phyloP scores from a whole-genome alignment of 2,113 vertebrate genomes.

The Lepus europaeus region DNA sequence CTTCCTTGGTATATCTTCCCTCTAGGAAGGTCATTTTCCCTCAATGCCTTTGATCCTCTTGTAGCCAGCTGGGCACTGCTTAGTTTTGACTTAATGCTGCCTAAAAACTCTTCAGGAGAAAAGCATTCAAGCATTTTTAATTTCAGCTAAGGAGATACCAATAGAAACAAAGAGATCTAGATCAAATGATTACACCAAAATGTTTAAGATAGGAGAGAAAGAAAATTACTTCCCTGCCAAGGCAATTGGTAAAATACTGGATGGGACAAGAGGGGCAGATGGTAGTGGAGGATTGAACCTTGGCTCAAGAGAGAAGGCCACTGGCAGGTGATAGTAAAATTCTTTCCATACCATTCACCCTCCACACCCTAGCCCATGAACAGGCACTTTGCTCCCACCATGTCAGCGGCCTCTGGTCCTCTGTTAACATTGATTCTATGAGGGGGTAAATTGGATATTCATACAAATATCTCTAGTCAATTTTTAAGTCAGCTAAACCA shows the following conservation, averaged over 20 bases:
- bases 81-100: not conserved
- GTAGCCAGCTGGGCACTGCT: not conserved
- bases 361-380: not conserved
- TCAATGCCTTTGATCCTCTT: not conserved
- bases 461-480: not conserved
- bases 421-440: not conserved
- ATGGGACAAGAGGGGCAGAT: not conserved
- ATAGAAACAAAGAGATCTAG: slow-evolving; percentile 28
- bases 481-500: slow-evolving; percentile 50
- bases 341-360: not conserved
- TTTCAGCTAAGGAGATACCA: slow-evolving; percentile 32
- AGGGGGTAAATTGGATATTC: not conserved
- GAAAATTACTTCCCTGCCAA: slow-evolving; percentile 36
- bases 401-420: not conserved
- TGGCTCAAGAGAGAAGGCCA: slow-evolving; percentile 34
- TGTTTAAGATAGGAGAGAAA: not conserved
- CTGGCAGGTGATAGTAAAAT: not conserved
- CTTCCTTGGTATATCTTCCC: not conserved
- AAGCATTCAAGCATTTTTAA: not conserved
- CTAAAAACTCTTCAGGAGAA: slow-evolving; percentile 46
- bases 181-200: not conserved
- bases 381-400: not conserved
- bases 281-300: not conserved
- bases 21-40: not conserved
- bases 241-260: not conserved